A percentile compares a stretch with the other conserved stretches of the same genome.
These are phyloP conservation scores for Apotomis capreana DNA, from an alignment of 2,888 invertebrate species.

Conservation along the genomic window DNA sequence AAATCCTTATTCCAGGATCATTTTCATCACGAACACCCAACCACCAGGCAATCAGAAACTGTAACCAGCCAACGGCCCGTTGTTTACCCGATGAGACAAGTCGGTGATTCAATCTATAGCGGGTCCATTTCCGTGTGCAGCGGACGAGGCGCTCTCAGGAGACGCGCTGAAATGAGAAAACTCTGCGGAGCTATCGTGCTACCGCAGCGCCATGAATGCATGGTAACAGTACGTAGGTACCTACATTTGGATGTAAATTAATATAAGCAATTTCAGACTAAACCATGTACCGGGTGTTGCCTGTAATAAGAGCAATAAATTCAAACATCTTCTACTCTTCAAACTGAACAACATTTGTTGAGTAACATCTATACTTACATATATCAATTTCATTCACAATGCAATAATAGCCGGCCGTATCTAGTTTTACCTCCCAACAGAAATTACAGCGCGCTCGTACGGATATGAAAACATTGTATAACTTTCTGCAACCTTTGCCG, in stretches of 20 bases:
- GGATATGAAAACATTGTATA: constrained; percentile 10
- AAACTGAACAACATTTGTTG: too few relatives aligned
- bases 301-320: too few relatives aligned
- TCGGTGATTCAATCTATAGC: constrained; percentile 70
- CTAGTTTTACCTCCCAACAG: background rate
- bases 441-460: background rate
- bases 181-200: constrained; percentile 49
- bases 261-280: background rate
- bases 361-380: too few relatives aligned
- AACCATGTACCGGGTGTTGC: too few relatives aligned
- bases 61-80: constrained; percentile 36
- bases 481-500: constrained; percentile 14
- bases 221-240: constrained; percentile 32
- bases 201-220: constrained; percentile 49
- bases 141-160: constrained; percentile 62
- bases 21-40: too few relatives aligned
- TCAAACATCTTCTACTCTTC: too few relatives aligned
- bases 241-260: background rate
- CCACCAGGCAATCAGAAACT: constrained; percentile 34
- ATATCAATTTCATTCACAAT: background rate
- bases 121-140: constrained; percentile 71
- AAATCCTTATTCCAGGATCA: background rate
- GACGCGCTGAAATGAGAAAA: constrained; percentile 62
- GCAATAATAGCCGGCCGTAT: background rate
- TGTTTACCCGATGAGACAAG: constrained; percentile 61